Evolutionary conservation across 2,888 invertebrate species (phyloP).

Genomic region (Polymixis lichenea): DNA sequence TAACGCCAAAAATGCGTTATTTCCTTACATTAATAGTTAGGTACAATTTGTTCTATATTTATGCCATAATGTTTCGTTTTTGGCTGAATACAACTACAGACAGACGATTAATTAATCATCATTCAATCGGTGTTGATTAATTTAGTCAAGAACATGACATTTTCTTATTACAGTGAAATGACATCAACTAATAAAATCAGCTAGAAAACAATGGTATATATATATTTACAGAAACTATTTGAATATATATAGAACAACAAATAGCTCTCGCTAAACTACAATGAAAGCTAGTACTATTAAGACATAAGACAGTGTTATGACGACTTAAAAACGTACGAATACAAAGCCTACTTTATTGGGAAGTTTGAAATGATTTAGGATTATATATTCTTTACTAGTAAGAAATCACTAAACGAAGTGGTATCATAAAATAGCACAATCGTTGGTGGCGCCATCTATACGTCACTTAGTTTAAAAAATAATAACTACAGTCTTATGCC

Average conservation of each 20-base stretch:
- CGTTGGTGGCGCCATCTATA: conserved; percentile 27
- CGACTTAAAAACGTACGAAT: not conserved
- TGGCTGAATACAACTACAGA: conserved; percentile 47
- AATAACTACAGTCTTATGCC: conserved; percentile 44
- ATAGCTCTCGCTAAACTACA: conserved; percentile 34
- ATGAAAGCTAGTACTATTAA: conserved; percentile 45
- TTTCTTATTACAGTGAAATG: conserved; percentile 45
- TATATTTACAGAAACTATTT: conserved; percentile 59
- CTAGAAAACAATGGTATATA: conserved; percentile 59
- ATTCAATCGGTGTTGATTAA: conserved; percentile 13
- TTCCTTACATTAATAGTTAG: conserved; percentile 57
- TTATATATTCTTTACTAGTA: not conserved
- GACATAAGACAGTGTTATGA: conserved; percentile 45
- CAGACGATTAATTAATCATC: conserved; percentile 8
- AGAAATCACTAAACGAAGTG: not conserved
- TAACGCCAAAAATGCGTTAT: conserved; percentile 53
- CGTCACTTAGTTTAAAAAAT: not conserved
- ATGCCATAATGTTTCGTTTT: conserved; percentile 39
- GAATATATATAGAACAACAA: conserved; percentile 43
- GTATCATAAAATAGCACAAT: not conserved
- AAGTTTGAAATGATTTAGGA: not conserved
- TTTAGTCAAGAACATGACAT: conserved; percentile 22
- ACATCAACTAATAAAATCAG: conserved; percentile 57
- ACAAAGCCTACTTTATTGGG: not conserved
- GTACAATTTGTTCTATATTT: conserved; percentile 60